These are phyloP conservation scores for Eospalax fontanierii DNA, from an alignment of 2,797 vertebrate species.

Conservation along the genomic window DNA sequence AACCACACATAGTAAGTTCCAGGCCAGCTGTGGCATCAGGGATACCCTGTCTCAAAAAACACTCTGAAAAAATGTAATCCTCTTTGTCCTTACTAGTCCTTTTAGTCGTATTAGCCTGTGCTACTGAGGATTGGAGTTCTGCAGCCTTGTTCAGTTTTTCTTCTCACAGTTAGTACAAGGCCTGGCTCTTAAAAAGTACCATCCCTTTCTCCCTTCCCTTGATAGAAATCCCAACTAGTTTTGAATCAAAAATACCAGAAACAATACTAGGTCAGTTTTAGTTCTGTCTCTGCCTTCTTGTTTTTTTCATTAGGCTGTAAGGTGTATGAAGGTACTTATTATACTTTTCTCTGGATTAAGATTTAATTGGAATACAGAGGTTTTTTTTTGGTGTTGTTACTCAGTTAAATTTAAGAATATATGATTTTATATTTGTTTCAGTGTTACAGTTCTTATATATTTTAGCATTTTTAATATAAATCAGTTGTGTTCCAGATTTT, in stretches of 20 bases:
- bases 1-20: too few relatives aligned
- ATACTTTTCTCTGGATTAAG: background rate
- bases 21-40: too few relatives aligned
- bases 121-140: background rate
- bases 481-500: constrained; percentile 9
- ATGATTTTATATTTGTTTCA: constrained; percentile 18
- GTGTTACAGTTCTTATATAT: background rate
- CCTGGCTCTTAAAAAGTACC: background rate
- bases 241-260: background rate
- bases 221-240: constrained; percentile 7
- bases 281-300: background rate
- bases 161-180: background rate
- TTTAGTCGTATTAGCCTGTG: background rate
- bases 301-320: constrained; percentile 2
- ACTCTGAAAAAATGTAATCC: background rate
- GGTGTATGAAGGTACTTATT: background rate
- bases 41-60: too few relatives aligned
- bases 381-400: background rate
- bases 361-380: background rate
- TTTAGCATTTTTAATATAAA: constrained; percentile 57
- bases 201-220: constrained; percentile 7
- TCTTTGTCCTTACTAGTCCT: background rate
- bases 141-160: background rate
- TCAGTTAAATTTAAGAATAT: constrained; percentile 54
- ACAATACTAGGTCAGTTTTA: background rate